Base-by-base conservation (phyloP, 1,140 invertebrate genomes). In the Musca vetustissima region DNA sequence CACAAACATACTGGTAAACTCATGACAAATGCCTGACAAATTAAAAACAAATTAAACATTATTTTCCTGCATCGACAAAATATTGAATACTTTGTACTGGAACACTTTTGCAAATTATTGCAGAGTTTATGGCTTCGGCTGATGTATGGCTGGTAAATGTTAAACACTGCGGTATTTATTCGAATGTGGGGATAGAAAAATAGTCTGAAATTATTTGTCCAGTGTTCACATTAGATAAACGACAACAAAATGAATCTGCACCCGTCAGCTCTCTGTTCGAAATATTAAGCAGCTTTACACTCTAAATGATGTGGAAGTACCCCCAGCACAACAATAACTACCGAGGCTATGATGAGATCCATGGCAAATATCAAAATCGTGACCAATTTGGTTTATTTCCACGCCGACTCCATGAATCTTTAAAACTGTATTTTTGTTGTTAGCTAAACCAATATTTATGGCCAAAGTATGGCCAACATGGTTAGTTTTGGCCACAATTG, bases 371-470 rank as follows among this genome's bases (percentile, higher is more conserved):
- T 72, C 65, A 73, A 75, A 80, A 80, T 78, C 78, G 78, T 80
- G 78, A 80, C 78, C 78, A 80, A 80, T 79, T 80, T 80, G 76
- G 78, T 79, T 80, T 80, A 80, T 80, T 80, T 79, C 77, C 75
- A 77, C 75, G 77, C 75, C 74, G 68, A 75, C 70, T 69, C 71
- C 77, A 79, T 79, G 79, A 80, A 78, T 74, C 72, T 68, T 68
- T 65, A 57, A 61, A 55, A 64, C 64, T 47, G 52, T 43, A 0
- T 59, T 28, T 28, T 36, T 36, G 25, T 36, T 36, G 17, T 61
- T 6, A 13, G 4, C 36, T 13, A 2, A 1, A 13, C 7, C 2
- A 28, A 28, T 28, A 14, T 28, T 57, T 57, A n/a, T 61, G 36
- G 57, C n/a, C 57, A 36, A 61, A 19, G 57, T 43, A 43, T 61